Evolutionary conservation across 1,140 invertebrate genomes (phyloP), one percentile per base, ranked within the genome.

Genomic region (Drosophila bocqueti): DNA sequence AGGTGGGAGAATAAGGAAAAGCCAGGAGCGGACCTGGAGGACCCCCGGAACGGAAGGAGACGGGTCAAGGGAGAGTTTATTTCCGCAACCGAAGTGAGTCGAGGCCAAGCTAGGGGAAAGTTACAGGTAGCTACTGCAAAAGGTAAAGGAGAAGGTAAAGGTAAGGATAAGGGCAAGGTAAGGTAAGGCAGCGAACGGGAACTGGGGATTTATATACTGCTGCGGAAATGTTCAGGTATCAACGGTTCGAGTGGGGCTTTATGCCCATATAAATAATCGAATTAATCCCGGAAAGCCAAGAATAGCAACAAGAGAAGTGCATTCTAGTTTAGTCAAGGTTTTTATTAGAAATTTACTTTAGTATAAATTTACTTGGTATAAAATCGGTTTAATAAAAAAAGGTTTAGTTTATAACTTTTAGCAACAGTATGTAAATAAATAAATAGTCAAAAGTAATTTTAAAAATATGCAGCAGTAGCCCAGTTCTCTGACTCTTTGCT

Each of bases 1-100:
- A 76, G 64, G 63, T 76, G n/a, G 62, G 42, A 43, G 61, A 65
- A 46, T 58, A 47, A 60, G 62, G 38, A 31, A 26, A 13, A 29
- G 46, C 42, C 50, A 40, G 62, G 62, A 61, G 62, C 18, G 21
- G 34, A 63, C 29, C 59, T 54, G 66, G 58, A 31, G 31, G 58
- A 34, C 45, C 61, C n/a, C 49, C 52, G 29, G 43, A 69, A 47
- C 80, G 83, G 83, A 87, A 89, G 83, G 83, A 78, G 80, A 62
- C 72, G 65, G 83, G 84, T 83, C 83, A 89, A 83, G 84, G 83
- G 79, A 86, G 80, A 89, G 76, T 87, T 77, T 89, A 87, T 87
- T 87, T 87, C 84, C 81, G 83, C 80, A 85, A 76, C 83, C 85
- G 83, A 79, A 85, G 75, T 73, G 81, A 82, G 79, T 77, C 64